Conservation (phyloP, 2,888 invertebrate species). For the Boloria euphrosyne region DNA sequence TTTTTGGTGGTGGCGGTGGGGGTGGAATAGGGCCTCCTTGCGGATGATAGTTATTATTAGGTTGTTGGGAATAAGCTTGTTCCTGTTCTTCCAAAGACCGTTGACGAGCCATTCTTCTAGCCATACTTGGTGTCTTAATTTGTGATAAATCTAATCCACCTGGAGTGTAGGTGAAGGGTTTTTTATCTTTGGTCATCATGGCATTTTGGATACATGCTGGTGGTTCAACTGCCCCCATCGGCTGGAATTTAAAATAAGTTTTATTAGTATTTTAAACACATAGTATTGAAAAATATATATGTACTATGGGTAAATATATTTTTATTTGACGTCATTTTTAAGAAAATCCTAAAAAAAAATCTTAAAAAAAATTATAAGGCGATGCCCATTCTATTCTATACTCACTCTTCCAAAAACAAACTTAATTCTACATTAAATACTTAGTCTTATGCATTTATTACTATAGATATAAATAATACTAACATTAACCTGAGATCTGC, state of each 20-base stretch:
- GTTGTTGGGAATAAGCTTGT: slow-evolving; percentile 62
- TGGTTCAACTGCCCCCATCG: slow-evolving; percentile 83
- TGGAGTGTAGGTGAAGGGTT: slow-evolving; percentile 98
- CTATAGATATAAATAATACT: slow-evolving; percentile 48
- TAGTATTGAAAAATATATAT: neutral
- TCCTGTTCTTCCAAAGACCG: slow-evolving; percentile 83
- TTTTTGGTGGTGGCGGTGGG: slow-evolving; percentile 72
- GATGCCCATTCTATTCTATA: no score
- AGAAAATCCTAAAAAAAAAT: no score
- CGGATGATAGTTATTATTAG: slow-evolving; percentile 56
- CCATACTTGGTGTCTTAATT: slow-evolving; percentile 95
- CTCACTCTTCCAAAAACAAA: neutral
- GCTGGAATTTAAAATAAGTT: slow-evolving; percentile 59
- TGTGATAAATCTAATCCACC: slow-evolving; percentile 95
- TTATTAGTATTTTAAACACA: neutral
- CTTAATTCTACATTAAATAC: neutral
- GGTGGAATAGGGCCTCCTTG: slow-evolving; percentile 66
- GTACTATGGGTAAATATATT: no score
- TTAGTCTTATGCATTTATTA: neutral
- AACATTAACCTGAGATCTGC: slow-evolving; percentile 75
- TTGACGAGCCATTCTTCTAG: slow-evolving; percentile 86
- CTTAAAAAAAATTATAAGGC: no score
- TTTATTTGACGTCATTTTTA: no score
- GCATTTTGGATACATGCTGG: slow-evolving; percentile 96
- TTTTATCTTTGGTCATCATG: slow-evolving; percentile 97